Evolutionary conservation across 2,888 invertebrate species (phyloP), one percentile per base, ranked within the genome.

Genomic region (Drosophila birchii): DNA sequence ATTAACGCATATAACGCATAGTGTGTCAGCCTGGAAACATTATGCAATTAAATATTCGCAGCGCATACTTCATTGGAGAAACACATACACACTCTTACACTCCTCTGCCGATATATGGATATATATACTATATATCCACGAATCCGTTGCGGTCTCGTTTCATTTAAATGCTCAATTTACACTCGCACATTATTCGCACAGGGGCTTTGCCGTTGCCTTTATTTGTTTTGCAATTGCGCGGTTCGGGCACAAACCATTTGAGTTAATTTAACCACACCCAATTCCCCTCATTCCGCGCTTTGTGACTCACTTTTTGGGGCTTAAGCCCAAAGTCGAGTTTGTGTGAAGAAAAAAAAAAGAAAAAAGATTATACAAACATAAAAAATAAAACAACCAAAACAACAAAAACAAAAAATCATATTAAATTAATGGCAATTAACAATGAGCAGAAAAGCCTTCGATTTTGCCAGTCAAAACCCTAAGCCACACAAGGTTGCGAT

Each of bases 381-480:
- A 12, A 18, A n/a, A 11, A 5, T 16, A 47, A 47, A n/a, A 39
- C 38, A 38, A 39, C n/a, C 14, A 44, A 14, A 43, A 23, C 7
- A 23, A 14, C 12, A 20, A 44, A 44, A 26, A n/a, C 9, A 47
- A 29, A 47, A 47, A 45, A 26, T 26, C 3, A 47, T 23, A 74
- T 53, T 26, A 71, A 51, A 72, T 61, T 47, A 74, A 74, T 64
- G 72, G 70, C 78, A 84, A 86, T 84, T 86, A 86, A 71, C 82
- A 85, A 68, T 57, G 60, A 69, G 51, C 71, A 54, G 32, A 62
- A 73, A 73, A 81, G 76, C 82, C 87, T 86, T 86, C 85, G 79
- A 81, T 64, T 75, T 76, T 36, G 69, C 29, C 57, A 26, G 16
- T 56, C 57, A 29, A 62, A 49, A 43, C 47, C 45, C 54, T 38